Base-by-base conservation (phyloP, 2,888 invertebrate species). In the Drosophila nr. perissopoda region DNA sequence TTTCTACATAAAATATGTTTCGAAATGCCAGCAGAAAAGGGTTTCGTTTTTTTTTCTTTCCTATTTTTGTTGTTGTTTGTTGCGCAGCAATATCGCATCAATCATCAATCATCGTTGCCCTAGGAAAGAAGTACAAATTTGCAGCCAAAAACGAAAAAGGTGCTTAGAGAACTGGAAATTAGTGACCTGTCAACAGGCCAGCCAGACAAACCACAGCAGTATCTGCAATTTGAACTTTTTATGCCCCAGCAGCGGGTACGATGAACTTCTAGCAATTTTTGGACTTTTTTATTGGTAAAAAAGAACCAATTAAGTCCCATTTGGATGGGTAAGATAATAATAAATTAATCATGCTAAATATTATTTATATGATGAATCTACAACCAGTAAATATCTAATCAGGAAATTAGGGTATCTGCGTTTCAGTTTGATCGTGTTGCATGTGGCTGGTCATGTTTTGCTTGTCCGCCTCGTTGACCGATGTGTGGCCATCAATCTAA, bases 401-500 rank as follows among this genome's bases (percentile, higher is more conserved):
- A 2, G 8, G 25, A 46, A 46, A 46, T 4, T 18, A 78, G 76
- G 31, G 79, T 66, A 76, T 63, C 1, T 13, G 29, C 4, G 27
- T 21, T 25, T 29, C 76, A 51, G 36, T 61, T n/a, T 27, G 18
- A 18, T 13, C 53, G 34, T 7, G 29, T 29, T 11, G n/a, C 18
- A 21, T 57, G 51, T 42, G 25, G 21, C 27, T 48, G 29, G n/a
- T 31, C 54, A 36, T 54, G n/a, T 54, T 53, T 57, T 46, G 27
- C 34, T 59, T 63, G 48, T 65, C 21, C 57, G 56, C 73, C 74
- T 52, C 69, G 80, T 62, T 88, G 89, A 87, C 83, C 89, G 87
- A 87, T 87, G 88, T 83, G 80, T 75, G 89, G 79, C 85, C 89
- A 87, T 87, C 87, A 89, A 87, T 87, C 87, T 87, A 87, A 87